Conservation (phyloP, 1,140 invertebrate species). For the Temnothorax nylanderi region DNA sequence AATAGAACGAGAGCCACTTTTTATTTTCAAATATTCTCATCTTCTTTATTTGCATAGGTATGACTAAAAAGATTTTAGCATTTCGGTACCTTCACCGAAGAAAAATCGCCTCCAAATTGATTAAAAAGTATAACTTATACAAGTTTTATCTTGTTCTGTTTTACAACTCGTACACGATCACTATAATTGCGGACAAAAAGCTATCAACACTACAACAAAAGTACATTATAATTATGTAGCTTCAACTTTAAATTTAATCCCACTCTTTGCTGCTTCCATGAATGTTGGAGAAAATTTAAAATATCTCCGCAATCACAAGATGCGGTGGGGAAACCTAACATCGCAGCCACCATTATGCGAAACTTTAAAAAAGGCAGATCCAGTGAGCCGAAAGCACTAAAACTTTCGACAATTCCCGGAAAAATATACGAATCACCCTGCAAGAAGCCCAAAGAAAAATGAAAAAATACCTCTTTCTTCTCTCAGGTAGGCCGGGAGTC, state of each 20-base stretch:
- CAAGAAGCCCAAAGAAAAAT: conserved; percentile 48
- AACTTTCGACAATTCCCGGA: conserved; percentile 49
- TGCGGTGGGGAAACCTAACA: not conserved
- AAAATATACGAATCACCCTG: conserved; percentile 46
- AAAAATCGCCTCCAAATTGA: not conserved
- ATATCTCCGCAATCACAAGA: not conserved
- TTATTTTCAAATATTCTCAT: not conserved
- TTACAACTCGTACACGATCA: not conserved
- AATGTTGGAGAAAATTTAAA: conserved; percentile 11
- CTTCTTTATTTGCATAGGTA: not conserved
- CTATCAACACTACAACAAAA: not conserved
- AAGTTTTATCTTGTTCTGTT: not conserved
- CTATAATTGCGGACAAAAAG: no score
- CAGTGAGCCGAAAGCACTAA: conserved; percentile 13
- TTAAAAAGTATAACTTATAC: not conserved
- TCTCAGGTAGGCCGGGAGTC: not conserved
- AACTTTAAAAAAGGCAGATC: not conserved
- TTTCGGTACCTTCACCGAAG: not conserved
- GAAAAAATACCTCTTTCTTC: conserved; percentile 30
- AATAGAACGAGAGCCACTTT: not conserved
- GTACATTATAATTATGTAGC: not conserved
- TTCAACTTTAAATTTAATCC: not conserved
- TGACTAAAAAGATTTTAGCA: not conserved
- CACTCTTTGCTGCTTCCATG: not conserved
- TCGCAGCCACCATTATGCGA: conserved; percentile 4